Evolutionary conservation across 1,140 invertebrate genomes (phyloP), one percentile per base, ranked within the genome.

Genomic region (Drosophila murphyi): DNA sequence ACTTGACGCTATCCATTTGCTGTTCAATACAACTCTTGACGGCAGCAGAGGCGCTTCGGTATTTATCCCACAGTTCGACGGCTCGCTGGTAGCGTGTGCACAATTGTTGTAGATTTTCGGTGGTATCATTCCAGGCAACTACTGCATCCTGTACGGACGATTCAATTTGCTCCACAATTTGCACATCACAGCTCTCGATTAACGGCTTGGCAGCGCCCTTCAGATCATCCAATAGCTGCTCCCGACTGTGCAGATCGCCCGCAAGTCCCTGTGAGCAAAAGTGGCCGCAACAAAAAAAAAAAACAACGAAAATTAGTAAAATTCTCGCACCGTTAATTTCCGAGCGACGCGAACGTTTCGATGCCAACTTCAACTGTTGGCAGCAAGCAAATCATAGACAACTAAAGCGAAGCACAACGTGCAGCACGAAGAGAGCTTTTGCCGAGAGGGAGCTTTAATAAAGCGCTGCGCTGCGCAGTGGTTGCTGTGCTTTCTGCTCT

Each of bases 81-180:
- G 96, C 96, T 90, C 95, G 93, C 79, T 96, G 95, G 92, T 95
- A 95, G 78, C 95, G 95, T 78, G 94, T 95, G 92, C 96, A 96
- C 64, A 97, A 93, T 68, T 95, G 94, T 72, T 95, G 95, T 69
- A 97, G 93, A 91, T 96, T 95, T 73, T 93, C 93, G 82, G 95
- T 95, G 20, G 96, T 97, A 82, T 96, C 95, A 69, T 96, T 94
- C 94, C 96, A 97, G 28, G 96, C 95, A 10, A 95, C 94, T 45
- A 96, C 95, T 2, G 96, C 96, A 87, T 96, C 95, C 87, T 95
- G 94, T 43, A 97, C 95, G 35, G 95, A 95, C 2, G 95, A 94
- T 57, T 95, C 94, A 65, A 97, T 95, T 78, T 94, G 93, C 47
- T 95, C 94, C 20, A 95, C 94, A 41, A 96, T 95, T 87, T 96